A percentile compares a stretch with the other conserved stretches of the same genome.
These are phyloP conservation scores for Lacerta viridis DNA, from an alignment of 2,797 vertebrate genomes.

Conservation along the genomic window DNA sequence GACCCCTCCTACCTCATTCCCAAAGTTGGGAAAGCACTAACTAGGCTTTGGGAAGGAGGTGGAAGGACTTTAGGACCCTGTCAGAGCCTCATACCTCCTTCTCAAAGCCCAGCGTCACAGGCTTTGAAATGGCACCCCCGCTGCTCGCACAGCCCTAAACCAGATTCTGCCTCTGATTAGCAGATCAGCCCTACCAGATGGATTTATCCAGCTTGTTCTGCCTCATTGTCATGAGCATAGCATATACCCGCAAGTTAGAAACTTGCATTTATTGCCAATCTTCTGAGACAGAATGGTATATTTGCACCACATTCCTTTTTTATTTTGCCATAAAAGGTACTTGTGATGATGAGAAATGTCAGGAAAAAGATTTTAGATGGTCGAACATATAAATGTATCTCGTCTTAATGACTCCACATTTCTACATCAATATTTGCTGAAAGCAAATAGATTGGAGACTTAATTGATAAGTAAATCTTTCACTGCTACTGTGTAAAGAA, in stretches of 20 bases:
- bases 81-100: too few species aligned
- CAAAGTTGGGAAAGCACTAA: too few species aligned
- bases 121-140: too few species aligned
- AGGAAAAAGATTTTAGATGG: slow-evolving; percentile 14
- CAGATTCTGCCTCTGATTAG: too few species aligned
- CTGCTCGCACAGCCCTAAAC: too few species aligned
- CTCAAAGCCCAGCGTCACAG: too few species aligned
- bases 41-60: too few species aligned
- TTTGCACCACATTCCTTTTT: slow-evolving; percentile 32
- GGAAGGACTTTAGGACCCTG: too few species aligned
- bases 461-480: slow-evolving; percentile 2
- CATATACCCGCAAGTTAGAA: neutral
- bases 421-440: neutral
- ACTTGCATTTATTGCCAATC: neutral
- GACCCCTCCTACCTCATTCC: too few species aligned
- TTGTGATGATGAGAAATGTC: neutral
- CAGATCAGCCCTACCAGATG: too few species aligned
- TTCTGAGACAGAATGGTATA: neutral
- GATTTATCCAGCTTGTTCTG: neutral
- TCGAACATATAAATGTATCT: neutral
- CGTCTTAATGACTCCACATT: neutral
- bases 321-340: slow-evolving; percentile 39
- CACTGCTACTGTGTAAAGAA: neutral
- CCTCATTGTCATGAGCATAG: neutral
- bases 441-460: slow-evolving; percentile 43